Conservation (phyloP, 2,888 invertebrate genomes). For the Melikaiella ostensackeni region DNA sequence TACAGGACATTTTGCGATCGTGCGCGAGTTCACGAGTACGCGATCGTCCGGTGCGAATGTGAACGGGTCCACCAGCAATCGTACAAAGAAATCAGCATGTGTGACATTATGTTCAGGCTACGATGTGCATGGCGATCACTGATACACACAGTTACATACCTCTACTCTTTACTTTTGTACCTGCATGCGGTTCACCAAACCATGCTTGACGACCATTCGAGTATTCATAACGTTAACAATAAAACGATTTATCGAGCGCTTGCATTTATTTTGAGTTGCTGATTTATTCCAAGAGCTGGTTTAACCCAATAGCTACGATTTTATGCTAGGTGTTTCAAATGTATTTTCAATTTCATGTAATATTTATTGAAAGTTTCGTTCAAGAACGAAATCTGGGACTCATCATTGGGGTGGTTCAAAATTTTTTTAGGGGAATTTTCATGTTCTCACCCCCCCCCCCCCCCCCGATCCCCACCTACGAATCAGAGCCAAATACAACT, state of each 20-base stretch:
- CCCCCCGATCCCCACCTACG: no score
- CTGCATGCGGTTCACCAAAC: slow-evolving; percentile 24
- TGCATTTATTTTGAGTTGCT: slow-evolving; percentile 23
- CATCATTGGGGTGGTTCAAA: no score
- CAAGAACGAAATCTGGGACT: no score
- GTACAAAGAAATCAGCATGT: slow-evolving; percentile 40
- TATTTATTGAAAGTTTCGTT: no score
- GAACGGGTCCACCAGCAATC: slow-evolving; percentile 36
- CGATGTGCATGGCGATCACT: slow-evolving; percentile 29
- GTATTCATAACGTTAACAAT: slow-evolving; percentile 30
- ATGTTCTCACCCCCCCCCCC: no score
- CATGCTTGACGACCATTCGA: slow-evolving; percentile 14
- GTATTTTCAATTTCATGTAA: no score
- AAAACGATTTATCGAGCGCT: slow-evolving; percentile 11
- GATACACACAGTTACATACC: slow-evolving; percentile 23
- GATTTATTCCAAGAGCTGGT: neutral
- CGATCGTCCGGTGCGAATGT: slow-evolving; percentile 28
- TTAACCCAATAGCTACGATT: neutral
- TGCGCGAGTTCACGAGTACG: slow-evolving; percentile 25
- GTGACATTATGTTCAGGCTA: slow-evolving; percentile 37
- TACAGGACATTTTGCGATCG: slow-evolving; percentile 29
- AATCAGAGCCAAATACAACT: no score
- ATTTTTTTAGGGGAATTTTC: no score
- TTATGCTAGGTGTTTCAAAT: neutral
- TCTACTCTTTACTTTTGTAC: neutral